Base-by-base conservation (phyloP, 2,113 vertebrate species). In the Chionodraco myersi region DNA sequence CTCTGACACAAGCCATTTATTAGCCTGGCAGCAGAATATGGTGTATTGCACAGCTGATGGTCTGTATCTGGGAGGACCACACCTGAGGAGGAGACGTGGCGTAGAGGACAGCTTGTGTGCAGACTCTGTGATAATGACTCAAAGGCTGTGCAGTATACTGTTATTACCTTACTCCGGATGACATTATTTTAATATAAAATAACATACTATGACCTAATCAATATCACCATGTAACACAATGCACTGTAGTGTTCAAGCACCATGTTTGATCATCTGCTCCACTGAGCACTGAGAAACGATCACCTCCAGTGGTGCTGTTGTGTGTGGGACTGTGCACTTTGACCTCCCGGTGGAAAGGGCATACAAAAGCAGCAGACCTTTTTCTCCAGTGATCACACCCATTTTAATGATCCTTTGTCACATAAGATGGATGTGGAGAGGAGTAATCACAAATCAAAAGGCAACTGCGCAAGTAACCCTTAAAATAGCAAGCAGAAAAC, bases 1-100 rank as follows among this genome's bases (percentile, higher is more conserved):
- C 93, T 95, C 94, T 97, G 97, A 98, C 97, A 98, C 95, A 86
- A 95, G 93, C 93, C 96, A 97, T 98, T 97, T 98, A 97, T 98
- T 97, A 98, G 96, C 93, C 95, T 92, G 88, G 86, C 89, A 88
- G 90, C 69, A 78, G 88, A 90, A 92, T 71, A 88, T 88, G 90
- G 83, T 86, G 91, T 81, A 91, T 88, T 88, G 92, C 86, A 85
- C 92, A 90, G 80, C 87, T 91, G 92, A 93, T 91, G 92, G 90
- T 87, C 84, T 93, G 91, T 92, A 87, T 89, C 93, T 86, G 74
- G 45, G 86, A 88, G 86, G 87, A 89, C 91, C 87, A 86, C 88
- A 93, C 89, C 88, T 89, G 89, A 90, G 56, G 78, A 80, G 81
- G 82, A 80, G 77, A 34, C 6, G 14, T 62, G 86, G 53, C 61